Conservation (phyloP, 2,888 invertebrate genomes). For the Heteromurus nitidus region DNA sequence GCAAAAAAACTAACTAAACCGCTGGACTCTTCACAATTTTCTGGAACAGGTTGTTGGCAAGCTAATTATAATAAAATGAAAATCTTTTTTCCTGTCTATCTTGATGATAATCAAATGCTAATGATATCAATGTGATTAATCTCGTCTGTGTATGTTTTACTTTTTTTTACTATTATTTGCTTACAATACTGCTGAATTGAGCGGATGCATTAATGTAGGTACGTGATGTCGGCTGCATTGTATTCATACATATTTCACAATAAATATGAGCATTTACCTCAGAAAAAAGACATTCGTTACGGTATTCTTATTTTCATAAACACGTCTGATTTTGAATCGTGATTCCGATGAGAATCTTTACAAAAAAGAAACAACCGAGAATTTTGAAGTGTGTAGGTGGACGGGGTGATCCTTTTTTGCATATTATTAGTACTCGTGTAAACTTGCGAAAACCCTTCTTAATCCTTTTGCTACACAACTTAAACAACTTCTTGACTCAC, state of each 20-base stretch:
- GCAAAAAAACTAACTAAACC: no score
- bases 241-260: no score
- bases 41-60: constrained; percentile 43
- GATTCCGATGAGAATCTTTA: background rate
- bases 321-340: background rate
- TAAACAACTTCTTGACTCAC: no score
- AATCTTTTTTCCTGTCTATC: background rate
- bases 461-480: background rate
- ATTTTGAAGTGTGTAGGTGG: background rate
- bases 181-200: no score
- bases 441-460: constrained; percentile 27
- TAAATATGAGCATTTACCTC: no score
- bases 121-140: constrained; percentile 32
- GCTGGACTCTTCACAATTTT: no score
- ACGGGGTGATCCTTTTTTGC: background rate
- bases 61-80: background rate
- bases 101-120: constrained; percentile 28
- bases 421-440: background rate
- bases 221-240: no score
- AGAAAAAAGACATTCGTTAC: constrained; percentile 58
- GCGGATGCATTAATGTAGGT: no score
- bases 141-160: background rate
- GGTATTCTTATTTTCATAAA: constrained; percentile 13
- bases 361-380: no score
- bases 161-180: no score